Base-by-base conservation (phyloP, 2,888 invertebrate species). In the Erebia palarica region DNA sequence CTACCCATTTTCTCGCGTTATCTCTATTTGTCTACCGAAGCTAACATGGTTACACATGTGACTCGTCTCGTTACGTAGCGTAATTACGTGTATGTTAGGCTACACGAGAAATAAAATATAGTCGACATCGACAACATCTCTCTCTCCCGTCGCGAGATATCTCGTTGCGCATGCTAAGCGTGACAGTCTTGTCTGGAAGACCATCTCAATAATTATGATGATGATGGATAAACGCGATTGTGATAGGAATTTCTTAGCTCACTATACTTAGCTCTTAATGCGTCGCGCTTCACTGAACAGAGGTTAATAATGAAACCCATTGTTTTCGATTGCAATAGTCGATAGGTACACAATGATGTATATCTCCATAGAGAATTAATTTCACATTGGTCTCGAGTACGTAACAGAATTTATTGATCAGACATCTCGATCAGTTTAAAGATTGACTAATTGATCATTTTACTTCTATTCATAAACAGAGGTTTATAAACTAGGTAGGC, bases 271-370 rank as follows among this genome's bases (percentile, higher is more conserved):
- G 4, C 27, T 79, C 77, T 84, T 84, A 79, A 86, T 67, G 73
- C 84, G 90, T 89, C 89, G 86, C 85, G 83, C 86, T 80, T 84
- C 85, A 88, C 81, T 84, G 88, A 83, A 77, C 81, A 65, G 78
- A 78, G 79, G 70, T 73, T 73, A 74, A 75, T 78, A 79, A 80
- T 79, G 74, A 73, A 75, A 74, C 70, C 81, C 77, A 87, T 88
- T 85, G 87, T 86, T 84, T 81, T 79, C 77, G 14, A 82, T 82
- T 79, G 78, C 78, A 79, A 80, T 79, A 77, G 75, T 79, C 63
- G 63, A 64, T 76, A 63, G 60, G 63, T 67, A 67, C 21, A 7
- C 60, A 66, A 53, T 55, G n/a, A 63, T 18, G 18, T 14, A 63
- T 63, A 63, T 63, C 57, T 57, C 65, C 65, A 66, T 47, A 57